A percentile compares a stretch with the other conserved stretches of the same genome.
Conservation (phyloP, 2,113 vertebrate genomes). For the Noctilio leporinus region DNA sequence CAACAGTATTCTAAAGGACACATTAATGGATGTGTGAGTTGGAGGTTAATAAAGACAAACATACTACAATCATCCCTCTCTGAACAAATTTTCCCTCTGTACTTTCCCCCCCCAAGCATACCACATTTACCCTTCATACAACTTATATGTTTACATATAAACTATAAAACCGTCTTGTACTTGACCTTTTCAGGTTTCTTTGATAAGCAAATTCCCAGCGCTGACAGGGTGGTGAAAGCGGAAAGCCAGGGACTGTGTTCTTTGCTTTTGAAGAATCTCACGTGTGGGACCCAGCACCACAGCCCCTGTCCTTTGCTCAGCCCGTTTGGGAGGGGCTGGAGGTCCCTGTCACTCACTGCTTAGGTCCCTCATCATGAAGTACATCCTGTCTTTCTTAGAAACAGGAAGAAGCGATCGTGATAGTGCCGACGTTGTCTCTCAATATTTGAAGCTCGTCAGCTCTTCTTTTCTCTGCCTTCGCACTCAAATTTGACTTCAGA, state of each 20-base stretch:
- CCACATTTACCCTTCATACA: neutral
- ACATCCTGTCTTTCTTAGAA: neutral
- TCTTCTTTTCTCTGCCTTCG: neutral
- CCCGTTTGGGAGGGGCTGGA: neutral
- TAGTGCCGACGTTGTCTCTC: neutral
- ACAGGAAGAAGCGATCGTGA: neutral
- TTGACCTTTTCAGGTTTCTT: neutral
- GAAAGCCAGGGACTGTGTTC: neutral
- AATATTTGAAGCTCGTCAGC: slow-evolving; percentile 11
- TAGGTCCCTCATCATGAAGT: neutral
- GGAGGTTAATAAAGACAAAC: neutral
- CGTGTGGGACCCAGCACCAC: neutral
- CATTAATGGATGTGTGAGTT: neutral
- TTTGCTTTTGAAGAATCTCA: neutral
- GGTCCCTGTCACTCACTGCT: neutral
- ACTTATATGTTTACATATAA: neutral
- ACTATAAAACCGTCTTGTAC: neutral
- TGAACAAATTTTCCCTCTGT: neutral
- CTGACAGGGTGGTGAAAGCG: neutral
- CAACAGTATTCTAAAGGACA: neutral
- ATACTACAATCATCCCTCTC: neutral
- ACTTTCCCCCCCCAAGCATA: neutral
- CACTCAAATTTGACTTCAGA: slow-evolving; percentile 28
- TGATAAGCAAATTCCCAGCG: neutral
- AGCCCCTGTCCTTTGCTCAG: neutral